These are phyloP conservation scores for Dipodomys ordii DNA, from an alignment of 2,113 vertebrate genomes.

Conservation along the genomic window DNA sequence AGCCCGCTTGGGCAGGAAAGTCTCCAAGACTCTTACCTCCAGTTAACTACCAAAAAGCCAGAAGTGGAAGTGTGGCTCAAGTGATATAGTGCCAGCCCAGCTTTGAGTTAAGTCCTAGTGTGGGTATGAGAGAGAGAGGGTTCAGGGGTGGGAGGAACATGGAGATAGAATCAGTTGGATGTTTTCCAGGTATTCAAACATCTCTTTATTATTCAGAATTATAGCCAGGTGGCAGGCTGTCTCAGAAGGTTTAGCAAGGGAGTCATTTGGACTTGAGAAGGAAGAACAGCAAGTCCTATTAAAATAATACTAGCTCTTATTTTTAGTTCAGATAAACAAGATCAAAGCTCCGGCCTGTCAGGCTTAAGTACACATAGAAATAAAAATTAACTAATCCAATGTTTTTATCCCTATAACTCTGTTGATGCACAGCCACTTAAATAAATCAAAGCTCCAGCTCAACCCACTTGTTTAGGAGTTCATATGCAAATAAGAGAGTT, in stretches of 20 bases:
- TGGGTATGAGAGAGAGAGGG: too few relatives aligned
- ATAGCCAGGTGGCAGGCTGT: background rate
- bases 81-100: too few relatives aligned
- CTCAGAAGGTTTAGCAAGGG: slow-evolving; percentile 4
- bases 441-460: slow-evolving; percentile 36
- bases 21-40: too few relatives aligned
- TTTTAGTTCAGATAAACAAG: slow-evolving; percentile 47
- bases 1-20: too few relatives aligned
- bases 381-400: slow-evolving; percentile 16
- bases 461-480: slow-evolving; percentile 15
- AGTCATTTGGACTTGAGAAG: background rate
- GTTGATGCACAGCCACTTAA: background rate
- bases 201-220: slow-evolving; percentile 7
- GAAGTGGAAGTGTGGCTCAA: too few relatives aligned
- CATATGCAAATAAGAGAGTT: slow-evolving; percentile 29
- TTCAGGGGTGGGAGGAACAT: too few relatives aligned
- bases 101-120: too few relatives aligned
- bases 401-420: background rate
- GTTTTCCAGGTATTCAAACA: slow-evolving; percentile 36
- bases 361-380: background rate
- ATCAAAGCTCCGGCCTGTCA: background rate
- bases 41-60: too few relatives aligned
- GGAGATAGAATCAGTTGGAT: background rate
- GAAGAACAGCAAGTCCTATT: background rate
- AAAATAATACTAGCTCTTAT: background rate